Evolutionary conservation across 1,140 invertebrate genomes (phyloP), one percentile per base, ranked within the genome.

Genomic region (Bicyclus anynana): DNA sequence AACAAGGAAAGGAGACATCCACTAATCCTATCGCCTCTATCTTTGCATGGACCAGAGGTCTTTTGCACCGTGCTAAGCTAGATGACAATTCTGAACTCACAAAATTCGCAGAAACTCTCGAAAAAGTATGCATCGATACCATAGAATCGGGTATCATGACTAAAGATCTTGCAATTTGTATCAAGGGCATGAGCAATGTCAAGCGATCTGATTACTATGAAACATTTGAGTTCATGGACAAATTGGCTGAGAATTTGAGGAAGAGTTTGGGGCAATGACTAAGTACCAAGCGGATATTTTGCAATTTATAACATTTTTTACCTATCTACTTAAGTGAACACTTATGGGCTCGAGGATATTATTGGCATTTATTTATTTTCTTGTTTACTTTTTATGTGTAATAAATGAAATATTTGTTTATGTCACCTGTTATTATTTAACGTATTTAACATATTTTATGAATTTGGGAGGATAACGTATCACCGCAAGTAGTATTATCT

Each of bases 1-100:
- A 99, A 76, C 94, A 98, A 90, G 97, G 97, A 44, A 96, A 98
- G 84, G 97, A 99, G 89, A 99, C 98, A 1, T 99, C 97, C 1
- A 99, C 98, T 12, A 99, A 99, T 90, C 95, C 98, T 0, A 98
- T 99, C 75, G 97, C 98, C n/a, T 99, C 97, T 0, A 99, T 99
- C 68, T 99, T 98, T 89, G 98, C 98, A 4, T 99, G 98, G 98
- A 98, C 97, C 0, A 91, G 94, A 69, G 98, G 98, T 44, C 90
- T 99, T 0, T 85, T 95, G 38, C 97, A 99, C 82, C 92, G 98
- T 63, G 98, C 97, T 23, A 97, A 98, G 77, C 88, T 99, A 17
- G 98, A 99, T 74, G 91, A 94, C 38, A 99, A 99, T 73, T 62
- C 89, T 14, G 87, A 90, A 53, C 89, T 99, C 14, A 90, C 91